Conservation (phyloP, 2,888 invertebrate genomes). For the Epicampocera succincta region DNA sequence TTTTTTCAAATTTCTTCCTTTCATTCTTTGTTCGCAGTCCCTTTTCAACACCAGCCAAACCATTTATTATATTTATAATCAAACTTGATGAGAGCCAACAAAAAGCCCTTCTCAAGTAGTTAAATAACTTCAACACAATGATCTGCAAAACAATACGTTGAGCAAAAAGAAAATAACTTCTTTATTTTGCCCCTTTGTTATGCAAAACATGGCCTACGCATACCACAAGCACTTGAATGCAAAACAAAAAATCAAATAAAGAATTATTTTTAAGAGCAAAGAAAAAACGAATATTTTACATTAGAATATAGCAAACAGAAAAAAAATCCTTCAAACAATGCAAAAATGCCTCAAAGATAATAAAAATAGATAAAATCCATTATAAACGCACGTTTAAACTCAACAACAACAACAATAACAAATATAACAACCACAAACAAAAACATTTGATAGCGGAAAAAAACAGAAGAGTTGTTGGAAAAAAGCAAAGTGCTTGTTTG, state of each 20-base stretch:
- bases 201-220: constrained; percentile 69
- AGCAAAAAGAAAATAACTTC: constrained; percentile 15
- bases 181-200: constrained; percentile 55
- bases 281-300: constrained; percentile 25
- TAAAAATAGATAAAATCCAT: constrained; percentile 67
- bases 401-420: constrained; percentile 28
- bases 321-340: constrained; percentile 58
- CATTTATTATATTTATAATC: constrained; percentile 55
- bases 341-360: constrained; percentile 63
- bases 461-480: constrained; percentile 1
- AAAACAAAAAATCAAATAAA: constrained; percentile 14
- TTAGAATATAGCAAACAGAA: constrained; percentile 22
- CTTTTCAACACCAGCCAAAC: constrained; percentile 31
- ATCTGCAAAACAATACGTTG: constrained; percentile 40
- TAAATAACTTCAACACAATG: constrained; percentile 44
- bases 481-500: constrained; percentile 35
- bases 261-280: constrained; percentile 13
- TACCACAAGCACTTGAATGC: constrained; percentile 50
- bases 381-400: constrained; percentile 70
- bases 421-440: constrained; percentile 23
- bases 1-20: too few species aligned
- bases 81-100: constrained; percentile 44
- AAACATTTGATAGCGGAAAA: constrained; percentile 32
- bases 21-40: neutral
- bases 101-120: constrained; percentile 13